These are phyloP conservation scores for Polyergus mexicanus DNA, from an alignment of 1,140 invertebrate genomes.

Conservation along the genomic window DNA sequence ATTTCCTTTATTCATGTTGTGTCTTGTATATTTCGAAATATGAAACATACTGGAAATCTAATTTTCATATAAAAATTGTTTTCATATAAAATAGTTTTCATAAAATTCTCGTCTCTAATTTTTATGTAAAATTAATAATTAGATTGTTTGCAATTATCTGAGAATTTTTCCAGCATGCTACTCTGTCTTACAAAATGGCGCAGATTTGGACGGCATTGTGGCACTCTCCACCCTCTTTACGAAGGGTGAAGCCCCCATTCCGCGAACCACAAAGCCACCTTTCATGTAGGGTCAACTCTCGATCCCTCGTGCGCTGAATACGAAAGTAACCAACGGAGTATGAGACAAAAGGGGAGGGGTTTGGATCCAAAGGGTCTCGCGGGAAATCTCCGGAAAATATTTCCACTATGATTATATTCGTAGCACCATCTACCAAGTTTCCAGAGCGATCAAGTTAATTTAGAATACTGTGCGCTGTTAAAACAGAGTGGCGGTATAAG, in stretches of 20 bases:
- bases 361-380: neutral
- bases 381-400: conserved; percentile 70
- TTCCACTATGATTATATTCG: neutral
- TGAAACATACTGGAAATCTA: neutral
- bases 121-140: conserved; percentile 15
- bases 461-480: neutral
- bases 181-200: conserved; percentile 72
- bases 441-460: neutral
- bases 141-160: neutral
- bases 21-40: neutral
- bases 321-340: conserved; percentile 31
- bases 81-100: too few species aligned
- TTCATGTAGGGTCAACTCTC: conserved; percentile 59
- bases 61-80: neutral
- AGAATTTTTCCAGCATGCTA: conserved; percentile 20
- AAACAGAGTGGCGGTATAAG: neutral
- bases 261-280: conserved; percentile 65
- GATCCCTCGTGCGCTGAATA: conserved; percentile 60
- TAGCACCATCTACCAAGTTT: conserved; percentile 45
- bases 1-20: neutral
- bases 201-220: conserved; percentile 54
- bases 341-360: conserved; percentile 14
- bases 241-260: conserved; percentile 57
- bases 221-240: conserved; percentile 49
- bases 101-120: too few species aligned